Conservation (phyloP, 2,888 invertebrate species). For the Coremacera marginata region DNA sequence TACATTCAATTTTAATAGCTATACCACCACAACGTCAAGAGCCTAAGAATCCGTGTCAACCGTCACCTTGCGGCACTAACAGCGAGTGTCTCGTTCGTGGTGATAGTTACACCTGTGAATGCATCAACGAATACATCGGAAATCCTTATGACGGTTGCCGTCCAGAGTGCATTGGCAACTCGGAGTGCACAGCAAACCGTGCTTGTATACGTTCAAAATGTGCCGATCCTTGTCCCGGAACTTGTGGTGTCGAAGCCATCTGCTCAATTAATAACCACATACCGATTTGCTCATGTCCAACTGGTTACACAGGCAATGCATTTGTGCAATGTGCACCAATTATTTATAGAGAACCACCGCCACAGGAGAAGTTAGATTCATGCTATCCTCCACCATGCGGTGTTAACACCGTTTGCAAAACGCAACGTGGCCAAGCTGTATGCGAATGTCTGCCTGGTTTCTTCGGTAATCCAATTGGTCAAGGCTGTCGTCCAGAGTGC, state of each 20-base stretch:
- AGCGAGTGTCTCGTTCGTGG: constrained; percentile 74
- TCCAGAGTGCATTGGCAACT: constrained; percentile 89
- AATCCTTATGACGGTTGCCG: constrained; percentile 83
- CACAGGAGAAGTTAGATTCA: constrained; percentile 69
- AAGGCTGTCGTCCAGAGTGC: constrained; percentile 86
- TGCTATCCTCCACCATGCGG: constrained; percentile 84
- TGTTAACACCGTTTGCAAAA: constrained; percentile 79
- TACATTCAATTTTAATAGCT: constrained; percentile 49
- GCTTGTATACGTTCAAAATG: constrained; percentile 88
- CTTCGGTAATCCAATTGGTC: constrained; percentile 76
- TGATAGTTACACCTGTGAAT: constrained; percentile 73
- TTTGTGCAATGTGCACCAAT: constrained; percentile 71
- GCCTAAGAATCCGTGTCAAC: constrained; percentile 76
- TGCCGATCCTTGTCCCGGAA: constrained; percentile 84
- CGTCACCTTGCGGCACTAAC: constrained; percentile 80
- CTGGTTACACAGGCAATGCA: constrained; percentile 77
- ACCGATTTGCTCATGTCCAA: constrained; percentile 75
- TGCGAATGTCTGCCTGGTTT: constrained; percentile 84
- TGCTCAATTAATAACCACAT: constrained; percentile 81
- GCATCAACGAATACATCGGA: constrained; percentile 77
- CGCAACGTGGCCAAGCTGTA: constrained; percentile 72
- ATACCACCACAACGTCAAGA: constrained; percentile 51
- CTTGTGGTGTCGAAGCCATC: constrained; percentile 86
- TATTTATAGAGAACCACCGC: constrained; percentile 51
- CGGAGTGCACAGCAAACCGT: constrained; percentile 85